Evolutionary conservation across 2,888 invertebrate species (phyloP), one percentile per base, ranked within the genome.

Genomic region (Trichogramma evanescens): DNA sequence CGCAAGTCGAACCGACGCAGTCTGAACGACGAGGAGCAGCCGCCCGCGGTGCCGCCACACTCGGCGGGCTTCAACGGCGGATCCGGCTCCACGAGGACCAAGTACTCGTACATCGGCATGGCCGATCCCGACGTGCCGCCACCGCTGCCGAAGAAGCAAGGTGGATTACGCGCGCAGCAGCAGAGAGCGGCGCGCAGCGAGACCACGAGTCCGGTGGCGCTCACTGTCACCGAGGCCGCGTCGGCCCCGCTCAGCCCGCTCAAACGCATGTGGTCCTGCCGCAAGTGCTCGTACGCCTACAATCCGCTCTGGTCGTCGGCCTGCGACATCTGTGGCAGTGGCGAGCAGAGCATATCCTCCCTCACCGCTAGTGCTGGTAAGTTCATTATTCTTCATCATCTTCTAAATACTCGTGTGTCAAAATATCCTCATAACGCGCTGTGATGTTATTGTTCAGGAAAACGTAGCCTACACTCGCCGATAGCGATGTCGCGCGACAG

Each of bases 281-380:
- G 84, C 62, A 89, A 89, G 77, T 95, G 94, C 79, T 91, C 92
- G 75, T 94, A 89, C 80, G 89, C 91, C 64, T 92, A 91, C 78
- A 91, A 93, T 80, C 88, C 89, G 65, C 83, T 90, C 73, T 89
- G 88, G 85, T 86, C 86, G 65, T 86, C 86, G 53, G 83, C 83
- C 68, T 94, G 94, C 78, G 91, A 91, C 79, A 90, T 91, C 69
- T 94, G 94, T 74, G 87, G 87, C 70, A 62, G 26, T 26, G 26
- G 26, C 26, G 26, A 26, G 26, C 26, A 26, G 26, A 26, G 26
- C 26, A 26, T 26, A 26, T 26, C 26, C 26, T 26, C 26, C 26
- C 26, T 26, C 45, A 45, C 45, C 86, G 88, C 89, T 66, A 82
- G 79, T 50, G 48, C 50, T 44, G 59, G 62, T 63, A 50, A 13